Percentiles rank a stretch among this genome's conserved stretches.
Evolutionary conservation across 2,113 vertebrate genomes (phyloP).

Genomic region (Willisornis vidua): DNA sequence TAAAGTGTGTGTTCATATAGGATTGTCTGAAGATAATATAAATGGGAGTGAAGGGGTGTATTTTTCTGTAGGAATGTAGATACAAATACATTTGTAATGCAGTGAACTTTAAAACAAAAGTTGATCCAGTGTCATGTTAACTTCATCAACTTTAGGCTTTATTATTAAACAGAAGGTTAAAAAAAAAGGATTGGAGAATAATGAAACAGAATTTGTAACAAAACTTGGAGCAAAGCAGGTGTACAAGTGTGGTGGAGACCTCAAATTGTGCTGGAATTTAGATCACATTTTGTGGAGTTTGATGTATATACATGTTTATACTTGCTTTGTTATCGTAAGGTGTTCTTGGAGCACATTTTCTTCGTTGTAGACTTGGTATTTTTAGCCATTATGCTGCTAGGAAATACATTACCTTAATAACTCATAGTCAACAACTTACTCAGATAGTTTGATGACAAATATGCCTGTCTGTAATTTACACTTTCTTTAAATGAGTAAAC

Average conservation of each 20-base stretch:
- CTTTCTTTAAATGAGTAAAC: background rate
- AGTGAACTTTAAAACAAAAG: background rate
- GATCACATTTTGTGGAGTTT: background rate
- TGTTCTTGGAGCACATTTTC: background rate
- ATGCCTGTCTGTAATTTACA: background rate
- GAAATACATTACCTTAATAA: background rate
- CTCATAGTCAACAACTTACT: background rate
- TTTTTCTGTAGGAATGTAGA: background rate
- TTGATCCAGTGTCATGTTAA: background rate
- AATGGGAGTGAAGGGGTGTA: fast-evolving
- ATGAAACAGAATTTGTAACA: background rate
- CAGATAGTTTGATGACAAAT: background rate
- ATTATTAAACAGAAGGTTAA: background rate
- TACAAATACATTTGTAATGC: background rate
- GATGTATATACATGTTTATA: background rate
- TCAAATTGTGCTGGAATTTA: background rate
- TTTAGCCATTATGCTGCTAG: background rate
- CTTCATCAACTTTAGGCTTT: fast-evolving
- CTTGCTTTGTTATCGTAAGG: background rate
- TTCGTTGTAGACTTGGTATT: background rate
- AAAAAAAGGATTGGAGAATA: background rate
- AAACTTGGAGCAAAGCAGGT: background rate
- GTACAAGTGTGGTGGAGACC: background rate
- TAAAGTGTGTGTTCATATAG: no score
- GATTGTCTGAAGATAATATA: background rate